Percentiles rank a stretch among this genome's conserved stretches.
Evolutionary conservation across 2,113 vertebrate species (phyloP).

Genomic region (Paraplagusia blochii): DNA sequence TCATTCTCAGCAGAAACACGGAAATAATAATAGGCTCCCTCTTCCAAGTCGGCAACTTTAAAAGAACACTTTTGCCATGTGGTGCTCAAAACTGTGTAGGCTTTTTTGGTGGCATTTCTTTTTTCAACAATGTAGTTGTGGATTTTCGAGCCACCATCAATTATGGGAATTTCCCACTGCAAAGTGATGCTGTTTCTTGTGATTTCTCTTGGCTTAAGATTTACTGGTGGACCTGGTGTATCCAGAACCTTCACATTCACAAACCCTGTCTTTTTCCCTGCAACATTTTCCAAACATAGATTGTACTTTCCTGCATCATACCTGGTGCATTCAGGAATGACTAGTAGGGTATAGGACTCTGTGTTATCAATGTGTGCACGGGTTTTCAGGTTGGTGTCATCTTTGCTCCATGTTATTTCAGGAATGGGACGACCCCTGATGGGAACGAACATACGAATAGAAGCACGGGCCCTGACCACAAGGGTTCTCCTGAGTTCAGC

Average conservation of each 20-base stretch:
- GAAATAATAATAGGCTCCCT: constrained; percentile 95
- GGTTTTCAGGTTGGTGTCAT: constrained; percentile 83
- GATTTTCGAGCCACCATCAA: constrained; percentile 95
- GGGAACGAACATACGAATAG: constrained; percentile 92
- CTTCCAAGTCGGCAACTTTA: constrained; percentile 83
- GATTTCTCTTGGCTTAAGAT: constrained; percentile 92
- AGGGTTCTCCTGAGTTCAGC: constrained; percentile 94
- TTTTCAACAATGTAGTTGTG: constrained; percentile 95
- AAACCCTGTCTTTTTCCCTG: constrained; percentile 96
- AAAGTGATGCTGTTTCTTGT: constrained; percentile 90
- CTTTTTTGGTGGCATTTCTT: constrained; percentile 92
- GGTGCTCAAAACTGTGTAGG: constrained; percentile 88
- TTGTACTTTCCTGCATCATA: constrained; percentile 95
- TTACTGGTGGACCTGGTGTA: constrained; percentile 92
- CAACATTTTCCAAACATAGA: constrained; percentile 93
- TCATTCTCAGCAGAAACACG: constrained; percentile 96
- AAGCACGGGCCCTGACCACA: constrained; percentile 89
- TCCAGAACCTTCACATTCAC: constrained; percentile 95
- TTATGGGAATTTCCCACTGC: constrained; percentile 97
- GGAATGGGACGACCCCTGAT: constrained; percentile 93
- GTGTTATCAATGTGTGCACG: constrained; percentile 93
- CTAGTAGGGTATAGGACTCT: constrained; percentile 91
- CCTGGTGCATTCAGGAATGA: constrained; percentile 93
- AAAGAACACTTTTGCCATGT: constrained; percentile 96
- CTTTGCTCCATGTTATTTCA: constrained; percentile 96